Evolutionary conservation across 2,797 vertebrate genomes (phyloP), one percentile per base, ranked within the genome.

Genomic region (Alexandromys oeconomus): DNA sequence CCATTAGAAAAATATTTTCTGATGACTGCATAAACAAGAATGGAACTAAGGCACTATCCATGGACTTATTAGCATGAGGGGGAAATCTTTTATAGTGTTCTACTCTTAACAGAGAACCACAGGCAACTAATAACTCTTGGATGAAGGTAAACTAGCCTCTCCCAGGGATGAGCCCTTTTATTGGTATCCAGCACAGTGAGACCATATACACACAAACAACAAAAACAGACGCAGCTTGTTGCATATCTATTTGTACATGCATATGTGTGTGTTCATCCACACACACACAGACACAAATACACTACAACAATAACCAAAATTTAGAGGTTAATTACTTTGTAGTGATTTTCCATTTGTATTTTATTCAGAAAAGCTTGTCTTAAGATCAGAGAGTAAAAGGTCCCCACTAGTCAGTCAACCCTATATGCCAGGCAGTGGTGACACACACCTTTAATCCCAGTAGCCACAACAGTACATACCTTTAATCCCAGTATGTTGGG

Each of bases 1-100:
- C 17, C 51, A 74, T 78, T 84, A 81, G 87, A 93, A 92, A 11
- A 43, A 76, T 76, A 40, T n/a, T 84, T 89, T 80, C 40, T 67
- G 40, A 48, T 67, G 19, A 5, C 29, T 84, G 12, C 19, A 48
- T 65, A 65, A 84, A 65, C 3, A 84, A 46, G 61, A 46, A 19
- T 65, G 40, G 29, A 67, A 48, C 5, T 67, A 67, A 48, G 43
- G 15, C 29, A 48, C 21, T 34, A 48, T 85, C 3, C 5, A 34
- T 67, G 29, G 11, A 48, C 27, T 48, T 48, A 85, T 2, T 67
- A 84, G 31, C 17, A 85, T 1, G 31, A 46, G 34, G 31, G 10
- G 43, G 10, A 48, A n/a, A 25, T 48, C 3, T 48, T 67, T 85
- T 48, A 21, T 85, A 85, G 40, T 19, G 61, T n/a, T 85, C 14